These are phyloP conservation scores for Parnassius apollo DNA, from an alignment of 2,888 invertebrate genomes.

Conservation along the genomic window DNA sequence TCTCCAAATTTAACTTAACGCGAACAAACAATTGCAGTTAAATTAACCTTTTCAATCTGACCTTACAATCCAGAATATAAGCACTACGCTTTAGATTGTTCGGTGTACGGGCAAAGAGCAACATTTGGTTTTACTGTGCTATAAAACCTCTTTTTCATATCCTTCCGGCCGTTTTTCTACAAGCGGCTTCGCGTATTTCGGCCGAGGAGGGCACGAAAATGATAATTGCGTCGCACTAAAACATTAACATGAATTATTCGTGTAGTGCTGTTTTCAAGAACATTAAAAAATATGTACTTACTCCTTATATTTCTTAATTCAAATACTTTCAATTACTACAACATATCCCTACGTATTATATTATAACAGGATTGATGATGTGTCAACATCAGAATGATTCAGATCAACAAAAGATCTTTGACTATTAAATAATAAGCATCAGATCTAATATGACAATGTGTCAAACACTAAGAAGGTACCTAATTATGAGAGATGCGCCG, in stretches of 20 bases:
- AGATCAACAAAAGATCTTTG: too few relatives aligned
- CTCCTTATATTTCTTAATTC: too few relatives aligned
- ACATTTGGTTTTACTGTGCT: conserved; percentile 25
- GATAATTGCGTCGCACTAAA: conserved; percentile 6
- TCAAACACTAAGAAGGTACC: too few relatives aligned
- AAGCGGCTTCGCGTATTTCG: conserved; percentile 12
- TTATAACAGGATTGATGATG: too few relatives aligned
- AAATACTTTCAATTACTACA: too few relatives aligned
- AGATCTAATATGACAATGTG: too few relatives aligned
- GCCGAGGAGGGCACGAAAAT: conserved; percentile 1
- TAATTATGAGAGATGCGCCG: too few relatives aligned
- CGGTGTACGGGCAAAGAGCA: conserved; percentile 19
- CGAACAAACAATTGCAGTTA: conserved; percentile 22
- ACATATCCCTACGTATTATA: too few relatives aligned
- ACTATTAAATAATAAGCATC: too few relatives aligned
- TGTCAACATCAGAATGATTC: too few relatives aligned
- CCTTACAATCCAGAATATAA: conserved; percentile 26
- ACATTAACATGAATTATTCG: conserved; percentile 2
- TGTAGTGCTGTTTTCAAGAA: not conserved
- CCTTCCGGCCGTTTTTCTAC: conserved; percentile 24
- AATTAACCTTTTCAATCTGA: conserved; percentile 27
- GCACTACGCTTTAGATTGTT: conserved; percentile 21
- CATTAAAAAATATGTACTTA: not conserved
- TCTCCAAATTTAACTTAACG: conserved; percentile 20
- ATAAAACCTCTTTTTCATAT: conserved; percentile 27